phyloP scores from a whole-genome alignment of 2,888 invertebrate genomes.

The Halictus ligatus region DNA sequence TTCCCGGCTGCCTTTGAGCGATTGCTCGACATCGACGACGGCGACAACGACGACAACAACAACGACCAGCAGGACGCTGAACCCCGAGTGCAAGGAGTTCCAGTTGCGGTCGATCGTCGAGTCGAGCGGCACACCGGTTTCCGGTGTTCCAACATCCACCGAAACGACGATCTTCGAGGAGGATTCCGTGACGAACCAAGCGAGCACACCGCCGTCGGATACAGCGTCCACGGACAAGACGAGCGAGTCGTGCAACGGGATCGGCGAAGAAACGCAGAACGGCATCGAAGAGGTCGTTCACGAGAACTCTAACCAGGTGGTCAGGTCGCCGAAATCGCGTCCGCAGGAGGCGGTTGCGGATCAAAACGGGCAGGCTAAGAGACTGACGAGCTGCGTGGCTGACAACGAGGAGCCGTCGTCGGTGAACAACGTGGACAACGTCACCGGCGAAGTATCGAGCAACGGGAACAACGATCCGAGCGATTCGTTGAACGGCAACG shows the following conservation, averaged over 20 bases:
- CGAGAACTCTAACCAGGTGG: constrained; percentile 21
- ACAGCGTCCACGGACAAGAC: constrained; percentile 11
- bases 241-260: constrained; percentile 46
- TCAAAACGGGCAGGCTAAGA: constrained; percentile 60
- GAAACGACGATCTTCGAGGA: constrained; percentile 39
- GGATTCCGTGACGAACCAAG: constrained; percentile 17
- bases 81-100: constrained; percentile 83
- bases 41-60: constrained; percentile 46
- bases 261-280: constrained; percentile 32
- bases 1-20: constrained; percentile 74
- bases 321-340: constrained; percentile 22
- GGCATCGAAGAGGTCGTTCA: constrained; percentile 10
- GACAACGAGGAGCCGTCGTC: constrained; percentile 25
- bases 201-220: constrained; percentile 23
- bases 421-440: constrained; percentile 55
- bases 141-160: constrained; percentile 32
- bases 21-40: constrained; percentile 49
- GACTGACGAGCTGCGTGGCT: constrained; percentile 62
- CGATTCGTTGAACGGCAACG: constrained; percentile 48
- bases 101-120: constrained; percentile 64
- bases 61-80: constrained; percentile 72
- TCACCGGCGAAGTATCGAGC: constrained; percentile 35
- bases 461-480: constrained; percentile 25
- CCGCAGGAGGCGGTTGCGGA: background rate
- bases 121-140: constrained; percentile 12